phyloP scores from a whole-genome alignment of 2,888 invertebrate genomes.

The Mantis religiosa region DNA sequence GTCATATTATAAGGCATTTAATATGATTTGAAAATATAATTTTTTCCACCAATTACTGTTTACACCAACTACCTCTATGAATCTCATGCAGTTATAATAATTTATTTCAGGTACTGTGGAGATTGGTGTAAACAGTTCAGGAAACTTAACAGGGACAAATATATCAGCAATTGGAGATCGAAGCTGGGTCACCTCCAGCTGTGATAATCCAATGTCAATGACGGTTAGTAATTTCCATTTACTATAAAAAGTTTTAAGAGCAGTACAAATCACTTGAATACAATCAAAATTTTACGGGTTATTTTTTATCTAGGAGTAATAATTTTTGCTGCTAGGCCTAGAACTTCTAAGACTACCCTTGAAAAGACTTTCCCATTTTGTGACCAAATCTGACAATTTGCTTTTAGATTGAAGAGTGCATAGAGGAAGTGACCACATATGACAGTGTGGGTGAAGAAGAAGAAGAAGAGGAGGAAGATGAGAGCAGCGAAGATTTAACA shows the following conservation, averaged over 20 bases:
- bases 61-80: too few species aligned
- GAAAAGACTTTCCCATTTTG: background rate
- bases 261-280: too few species aligned
- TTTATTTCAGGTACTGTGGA: constrained; percentile 16
- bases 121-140: constrained; percentile 16
- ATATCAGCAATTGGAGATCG: constrained; percentile 30
- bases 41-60: too few species aligned
- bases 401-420: constrained; percentile 46
- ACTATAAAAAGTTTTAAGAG: background rate
- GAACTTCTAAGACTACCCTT: background rate
- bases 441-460: constrained; percentile 43
- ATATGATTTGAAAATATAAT: too few species aligned
- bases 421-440: constrained; percentile 48
- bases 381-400: background rate
- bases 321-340: background rate
- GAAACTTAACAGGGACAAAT: constrained; percentile 17
- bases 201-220: constrained; percentile 40
- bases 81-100: too few species aligned
- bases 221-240: constrained; percentile 37
- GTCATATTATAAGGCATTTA: too few species aligned
- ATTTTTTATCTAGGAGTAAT: background rate
- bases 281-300: too few species aligned
- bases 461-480: constrained; percentile 41
- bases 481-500: constrained; percentile 36
- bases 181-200: constrained; percentile 39